These are phyloP conservation scores for Tupiocoris notatus DNA, from an alignment of 2,888 invertebrate genomes.

Conservation along the genomic window DNA sequence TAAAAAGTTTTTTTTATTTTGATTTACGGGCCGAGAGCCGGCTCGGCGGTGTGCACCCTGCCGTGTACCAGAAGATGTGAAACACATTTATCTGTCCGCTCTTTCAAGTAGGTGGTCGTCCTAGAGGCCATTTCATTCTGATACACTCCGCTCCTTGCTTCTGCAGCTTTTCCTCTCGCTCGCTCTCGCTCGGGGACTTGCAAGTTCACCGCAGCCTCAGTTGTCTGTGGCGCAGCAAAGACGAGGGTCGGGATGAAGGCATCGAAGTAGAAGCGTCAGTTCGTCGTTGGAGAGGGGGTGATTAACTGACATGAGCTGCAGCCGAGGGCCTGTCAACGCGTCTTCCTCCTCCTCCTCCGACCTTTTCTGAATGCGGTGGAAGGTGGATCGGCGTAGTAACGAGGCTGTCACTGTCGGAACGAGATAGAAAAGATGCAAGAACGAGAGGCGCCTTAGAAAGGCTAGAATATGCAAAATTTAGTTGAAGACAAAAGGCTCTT, in stretches of 20 bases:
- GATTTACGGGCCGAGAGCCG: slow-evolving; percentile 35
- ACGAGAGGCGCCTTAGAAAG: background rate
- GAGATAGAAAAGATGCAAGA: background rate
- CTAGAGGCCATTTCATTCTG: background rate
- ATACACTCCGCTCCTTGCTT: background rate
- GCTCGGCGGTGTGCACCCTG: slow-evolving; percentile 19
- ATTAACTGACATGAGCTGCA: slow-evolving; percentile 41
- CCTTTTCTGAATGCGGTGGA: background rate
- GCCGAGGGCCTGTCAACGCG: slow-evolving; percentile 34
- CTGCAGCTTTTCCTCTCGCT: background rate
- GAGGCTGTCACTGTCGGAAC: slow-evolving; percentile 12
- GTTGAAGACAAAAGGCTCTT: too few species aligned
- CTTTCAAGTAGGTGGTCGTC: slow-evolving; percentile 42
- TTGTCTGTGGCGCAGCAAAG: background rate
- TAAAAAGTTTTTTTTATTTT: too few species aligned
- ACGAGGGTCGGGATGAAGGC: background rate
- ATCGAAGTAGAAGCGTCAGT: background rate
- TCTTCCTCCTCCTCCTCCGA: background rate
- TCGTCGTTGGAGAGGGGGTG: slow-evolving; percentile 28
- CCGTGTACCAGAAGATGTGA: slow-evolving; percentile 28
- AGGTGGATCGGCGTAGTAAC: slow-evolving; percentile 17
- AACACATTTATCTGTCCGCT: slow-evolving; percentile 44
- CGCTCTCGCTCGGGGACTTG: background rate
- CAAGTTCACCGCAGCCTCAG: background rate
- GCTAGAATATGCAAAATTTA: background rate